phyloP scores from a whole-genome alignment of 2,113 vertebrate species.

The Plestiodon gilberti region DNA sequence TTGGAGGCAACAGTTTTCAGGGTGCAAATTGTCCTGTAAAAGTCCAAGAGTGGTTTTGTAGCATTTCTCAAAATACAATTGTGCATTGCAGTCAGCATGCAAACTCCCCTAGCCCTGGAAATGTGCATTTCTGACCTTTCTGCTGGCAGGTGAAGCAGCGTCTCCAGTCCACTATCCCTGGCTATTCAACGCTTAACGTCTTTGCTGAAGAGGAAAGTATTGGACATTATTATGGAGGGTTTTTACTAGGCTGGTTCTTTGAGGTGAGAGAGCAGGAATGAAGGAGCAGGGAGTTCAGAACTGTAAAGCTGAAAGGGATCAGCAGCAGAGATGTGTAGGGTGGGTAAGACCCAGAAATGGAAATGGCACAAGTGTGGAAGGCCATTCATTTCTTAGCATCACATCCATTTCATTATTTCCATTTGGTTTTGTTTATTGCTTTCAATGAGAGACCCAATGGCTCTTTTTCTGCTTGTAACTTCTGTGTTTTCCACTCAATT shows the following conservation, averaged over 20 bases:
- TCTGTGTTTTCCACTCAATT: too few relatives aligned
- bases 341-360: not conserved
- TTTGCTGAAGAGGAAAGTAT: constrained; percentile 18
- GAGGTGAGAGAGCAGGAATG: not conserved
- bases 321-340: not conserved
- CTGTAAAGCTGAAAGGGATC: not conserved
- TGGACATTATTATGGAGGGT: not conserved
- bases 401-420: too few relatives aligned
- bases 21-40: not conserved
- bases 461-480: too few relatives aligned
- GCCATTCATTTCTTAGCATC: not conserved
- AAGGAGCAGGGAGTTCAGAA: not conserved
- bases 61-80: not conserved
- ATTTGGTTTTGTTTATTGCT: too few relatives aligned
- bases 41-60: not conserved
- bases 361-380: not conserved
- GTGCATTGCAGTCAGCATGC: not conserved
- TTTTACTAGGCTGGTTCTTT: rapidly evolving
- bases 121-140: not conserved
- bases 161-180: not conserved
- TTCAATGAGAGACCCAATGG: too few relatives aligned
- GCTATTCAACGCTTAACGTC: not conserved
- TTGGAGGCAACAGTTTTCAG: not conserved
- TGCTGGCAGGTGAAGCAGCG: not conserved
- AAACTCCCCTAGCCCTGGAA: not conserved